Evolutionary conservation across 2,888 invertebrate species (phyloP).

Genomic region (Rhagonycha fulva): DNA sequence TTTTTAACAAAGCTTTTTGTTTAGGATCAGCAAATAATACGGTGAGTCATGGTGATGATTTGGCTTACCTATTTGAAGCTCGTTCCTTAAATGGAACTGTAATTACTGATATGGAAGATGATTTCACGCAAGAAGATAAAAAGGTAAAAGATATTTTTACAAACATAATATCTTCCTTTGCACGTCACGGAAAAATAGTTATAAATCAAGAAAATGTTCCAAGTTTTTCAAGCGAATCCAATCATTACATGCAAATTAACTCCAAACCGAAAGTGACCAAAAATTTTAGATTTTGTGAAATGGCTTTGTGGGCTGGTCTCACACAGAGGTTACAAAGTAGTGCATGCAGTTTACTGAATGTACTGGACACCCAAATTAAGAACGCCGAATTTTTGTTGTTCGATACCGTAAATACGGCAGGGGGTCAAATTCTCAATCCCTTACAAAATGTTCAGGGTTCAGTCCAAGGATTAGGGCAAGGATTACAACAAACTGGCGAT

Average conservation of each 20-base stretch:
- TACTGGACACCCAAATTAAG: conserved; percentile 39
- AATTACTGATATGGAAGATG: conserved; percentile 48
- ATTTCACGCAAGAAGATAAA: conserved; percentile 60
- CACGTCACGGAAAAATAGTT: conserved; percentile 56
- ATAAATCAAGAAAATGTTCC: conserved; percentile 51
- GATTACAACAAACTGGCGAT: neutral
- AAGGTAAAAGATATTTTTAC: conserved; percentile 70
- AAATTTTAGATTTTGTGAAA: conserved; percentile 66
- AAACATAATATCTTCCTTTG: conserved; percentile 69
- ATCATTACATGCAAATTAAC: conserved; percentile 62
- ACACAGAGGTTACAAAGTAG: conserved; percentile 61
- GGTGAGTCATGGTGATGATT: conserved; percentile 73
- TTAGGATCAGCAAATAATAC: conserved; percentile 44
- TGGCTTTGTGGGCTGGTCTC: conserved; percentile 70
- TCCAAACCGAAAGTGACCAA: conserved; percentile 55
- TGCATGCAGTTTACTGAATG: conserved; percentile 56
- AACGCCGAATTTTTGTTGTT: conserved; percentile 33
- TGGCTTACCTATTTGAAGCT: conserved; percentile 72
- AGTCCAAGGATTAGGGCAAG: neutral
- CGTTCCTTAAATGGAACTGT: conserved; percentile 64
- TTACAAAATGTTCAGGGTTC: neutral
- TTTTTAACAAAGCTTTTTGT: neutral
- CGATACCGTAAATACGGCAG: conserved; percentile 24
- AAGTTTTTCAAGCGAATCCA: conserved; percentile 53
- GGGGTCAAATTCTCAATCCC: neutral